Conservation (phyloP, 1,140 invertebrate genomes). For the Aphidius gifuensis region DNA sequence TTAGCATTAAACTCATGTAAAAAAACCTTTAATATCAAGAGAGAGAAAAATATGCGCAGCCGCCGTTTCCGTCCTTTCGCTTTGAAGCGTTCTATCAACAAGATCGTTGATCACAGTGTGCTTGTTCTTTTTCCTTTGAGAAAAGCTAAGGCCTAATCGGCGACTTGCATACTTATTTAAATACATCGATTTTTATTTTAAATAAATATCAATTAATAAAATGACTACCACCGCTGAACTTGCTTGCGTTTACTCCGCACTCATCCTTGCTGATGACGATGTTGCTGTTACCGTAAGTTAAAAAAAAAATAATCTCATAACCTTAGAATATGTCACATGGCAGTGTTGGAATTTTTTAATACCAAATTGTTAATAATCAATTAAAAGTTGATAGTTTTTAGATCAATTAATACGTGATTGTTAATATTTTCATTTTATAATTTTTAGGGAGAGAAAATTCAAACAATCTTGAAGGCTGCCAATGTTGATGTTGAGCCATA, state of each 20-base stretch:
- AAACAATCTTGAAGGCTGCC: slow-evolving; percentile 94
- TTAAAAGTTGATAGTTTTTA: neutral
- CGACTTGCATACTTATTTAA: slow-evolving; percentile 70
- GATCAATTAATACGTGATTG: neutral
- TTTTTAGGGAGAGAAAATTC: slow-evolving; percentile 92
- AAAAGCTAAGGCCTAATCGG: slow-evolving; percentile 73
- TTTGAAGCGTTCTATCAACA: slow-evolving; percentile 14
- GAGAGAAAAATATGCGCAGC: too few relatives aligned
- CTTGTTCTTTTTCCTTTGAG: slow-evolving; percentile 77
- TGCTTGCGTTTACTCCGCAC: slow-evolving; percentile 94
- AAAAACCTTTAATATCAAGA: too few relatives aligned
- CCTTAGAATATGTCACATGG: too few relatives aligned
- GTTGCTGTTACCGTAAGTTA: slow-evolving; percentile 93
- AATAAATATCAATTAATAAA: slow-evolving; percentile 54
- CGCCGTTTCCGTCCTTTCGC: neutral
- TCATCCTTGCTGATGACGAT: slow-evolving; percentile 96
- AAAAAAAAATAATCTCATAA: slow-evolving; percentile 8
- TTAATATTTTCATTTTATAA: slow-evolving; percentile 4
- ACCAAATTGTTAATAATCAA: too few relatives aligned
- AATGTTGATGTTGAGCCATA: slow-evolving; percentile 96
- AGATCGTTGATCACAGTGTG: slow-evolving; percentile 51
- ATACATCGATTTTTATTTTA: slow-evolving; percentile 41
- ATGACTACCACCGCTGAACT: slow-evolving; percentile 91
- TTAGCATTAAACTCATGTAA: too few relatives aligned
- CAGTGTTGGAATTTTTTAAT: too few relatives aligned